Evolutionary conservation across 1,140 invertebrate species (phyloP).

Genomic region (Drosophila sturtevanti): DNA sequence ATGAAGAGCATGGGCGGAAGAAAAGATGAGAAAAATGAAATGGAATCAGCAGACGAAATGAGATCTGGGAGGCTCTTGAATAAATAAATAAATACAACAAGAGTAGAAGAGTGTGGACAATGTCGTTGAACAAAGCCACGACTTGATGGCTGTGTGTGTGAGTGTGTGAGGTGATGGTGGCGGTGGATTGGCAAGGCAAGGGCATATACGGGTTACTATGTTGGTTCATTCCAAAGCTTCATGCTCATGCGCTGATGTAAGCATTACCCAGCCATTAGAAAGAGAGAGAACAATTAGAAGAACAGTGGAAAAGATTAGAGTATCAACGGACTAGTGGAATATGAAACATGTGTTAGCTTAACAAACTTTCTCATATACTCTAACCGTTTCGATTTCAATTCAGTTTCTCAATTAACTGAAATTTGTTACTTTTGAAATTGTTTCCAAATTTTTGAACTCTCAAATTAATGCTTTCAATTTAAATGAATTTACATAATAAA

Average conservation of each 20-base stretch:
- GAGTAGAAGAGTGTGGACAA: not conserved
- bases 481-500: too few relatives aligned
- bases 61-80: constrained; percentile 39
- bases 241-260: constrained; percentile 77
- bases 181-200: not conserved
- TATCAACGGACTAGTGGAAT: too few relatives aligned
- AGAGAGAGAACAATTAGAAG: constrained; percentile 53
- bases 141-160: too few relatives aligned
- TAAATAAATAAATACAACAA: constrained; percentile 60
- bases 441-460: too few relatives aligned
- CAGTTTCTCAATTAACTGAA: too few relatives aligned
- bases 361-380: too few relatives aligned
- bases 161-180: not conserved
- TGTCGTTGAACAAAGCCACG: not conserved
- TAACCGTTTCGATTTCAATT: too few relatives aligned
- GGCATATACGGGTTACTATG: not conserved
- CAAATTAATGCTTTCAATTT: too few relatives aligned
- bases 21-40: constrained; percentile 63
- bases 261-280: not conserved
- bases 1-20: constrained; percentile 6
- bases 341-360: too few relatives aligned
- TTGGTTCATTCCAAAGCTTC: constrained; percentile 35
- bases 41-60: constrained; percentile 54
- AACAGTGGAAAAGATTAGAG: not conserved
- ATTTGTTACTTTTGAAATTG: too few relatives aligned